Percentiles rank a stretch among this genome's conserved stretches.
Evolutionary conservation across 2,113 vertebrate genomes (phyloP).

Genomic region (Anser cygnoides): DNA sequence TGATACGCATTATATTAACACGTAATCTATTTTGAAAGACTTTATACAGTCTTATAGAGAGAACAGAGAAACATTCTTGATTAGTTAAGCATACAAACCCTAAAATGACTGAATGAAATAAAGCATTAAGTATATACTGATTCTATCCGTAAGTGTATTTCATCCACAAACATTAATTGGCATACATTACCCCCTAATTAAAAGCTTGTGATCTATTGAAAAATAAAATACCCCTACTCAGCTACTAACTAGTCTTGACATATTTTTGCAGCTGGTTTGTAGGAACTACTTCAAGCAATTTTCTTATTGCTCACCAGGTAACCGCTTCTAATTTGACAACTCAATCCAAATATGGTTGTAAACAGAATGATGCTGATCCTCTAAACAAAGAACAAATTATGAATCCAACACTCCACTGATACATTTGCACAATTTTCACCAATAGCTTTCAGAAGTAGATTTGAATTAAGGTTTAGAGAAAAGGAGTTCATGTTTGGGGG

Average conservation of each 20-base stretch:
- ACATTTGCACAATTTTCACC: neutral
- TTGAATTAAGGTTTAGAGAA: neutral
- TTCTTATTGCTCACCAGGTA: neutral
- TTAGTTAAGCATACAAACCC: neutral
- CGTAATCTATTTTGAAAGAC: neutral
- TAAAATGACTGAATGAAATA: neutral
- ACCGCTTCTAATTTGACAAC: neutral
- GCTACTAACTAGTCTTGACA: neutral
- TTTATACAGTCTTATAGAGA: too few species aligned
- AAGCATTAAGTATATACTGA: neutral
- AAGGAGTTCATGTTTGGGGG: neutral
- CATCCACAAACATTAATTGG: neutral
- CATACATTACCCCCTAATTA: neutral
- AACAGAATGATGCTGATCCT: neutral
- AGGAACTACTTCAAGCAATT: neutral
- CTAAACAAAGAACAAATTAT: neutral
- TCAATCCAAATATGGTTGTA: neutral
- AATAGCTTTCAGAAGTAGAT: neutral
- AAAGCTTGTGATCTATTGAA: neutral
- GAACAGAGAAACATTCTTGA: neutral
- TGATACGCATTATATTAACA: neutral
- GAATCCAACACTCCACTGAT: neutral
- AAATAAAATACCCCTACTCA: neutral
- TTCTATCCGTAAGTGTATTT: neutral
- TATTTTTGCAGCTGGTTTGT: neutral